Base-by-base conservation (phyloP, 2,888 invertebrate species). In the Amiota communis region DNA sequence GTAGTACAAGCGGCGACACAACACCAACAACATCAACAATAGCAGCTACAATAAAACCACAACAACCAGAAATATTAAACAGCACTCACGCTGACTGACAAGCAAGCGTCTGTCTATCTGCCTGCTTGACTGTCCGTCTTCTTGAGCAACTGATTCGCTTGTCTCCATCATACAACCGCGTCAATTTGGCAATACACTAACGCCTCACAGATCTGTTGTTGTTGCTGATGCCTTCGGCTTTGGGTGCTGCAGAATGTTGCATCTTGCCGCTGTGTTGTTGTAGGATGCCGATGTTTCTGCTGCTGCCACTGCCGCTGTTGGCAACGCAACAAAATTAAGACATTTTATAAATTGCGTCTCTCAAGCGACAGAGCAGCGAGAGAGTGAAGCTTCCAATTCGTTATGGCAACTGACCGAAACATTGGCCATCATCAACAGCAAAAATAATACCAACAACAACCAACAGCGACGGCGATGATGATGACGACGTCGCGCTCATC, bases 361-460 rank as follows among this genome's bases (percentile, higher is more conserved):
- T 77, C 47, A 64, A 65, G 59, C 71, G 51, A 11, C 67, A 20
- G 47, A 23, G 46, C 47, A 46, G 36, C 65, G 65, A 11, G 10
- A 15, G 20, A 59, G 59, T 20, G 59, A 17, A 17, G 59, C 48
- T 72, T 76, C 78, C 81, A 77, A 83, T 83, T 83, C 83, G 83
- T 80, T 80, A 81, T 81, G 85, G 85, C 86, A 85, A 82, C 82
- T 84, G 83, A 81, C 77, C 85, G 85, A 81, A 86, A 84, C 85
- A 83, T 85, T 85, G 78, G 75, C 75, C 85, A 82, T 85, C 85
- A 85, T 78, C 79, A 78, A 74, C 75, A 65, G 75, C 76, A 77
- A 47, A 73, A 46, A 15, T 9, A 71, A 48, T 72, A 73, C 73
- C 70, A 61, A 47, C 10, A 76, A 78, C 74, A 75, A 63, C 13